Percentiles rank a stretch among this genome's conserved stretches.
These are phyloP conservation scores for Sparidentex hasta DNA, from an alignment of 2,797 vertebrate genomes.

Conservation along the genomic window DNA sequence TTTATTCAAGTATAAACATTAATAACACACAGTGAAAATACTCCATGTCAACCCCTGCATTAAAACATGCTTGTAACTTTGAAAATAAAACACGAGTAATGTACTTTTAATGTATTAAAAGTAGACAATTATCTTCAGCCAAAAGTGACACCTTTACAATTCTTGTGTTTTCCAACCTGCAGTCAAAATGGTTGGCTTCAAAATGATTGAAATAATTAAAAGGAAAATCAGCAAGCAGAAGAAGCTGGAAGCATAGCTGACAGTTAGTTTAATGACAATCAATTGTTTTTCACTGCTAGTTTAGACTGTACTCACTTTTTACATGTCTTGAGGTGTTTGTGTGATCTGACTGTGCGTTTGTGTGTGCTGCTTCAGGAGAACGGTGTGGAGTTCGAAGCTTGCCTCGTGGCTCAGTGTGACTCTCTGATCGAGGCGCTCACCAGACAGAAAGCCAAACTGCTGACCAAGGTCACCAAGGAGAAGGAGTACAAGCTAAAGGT, in stretches of 20 bases:
- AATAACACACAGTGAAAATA: too few relatives aligned
- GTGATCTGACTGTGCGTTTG: conserved; percentile 13
- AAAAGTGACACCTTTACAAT: not conserved
- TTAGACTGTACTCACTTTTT: too few relatives aligned
- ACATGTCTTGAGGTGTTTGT: not conserved
- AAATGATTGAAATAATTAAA: not conserved
- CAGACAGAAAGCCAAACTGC: conserved; percentile 96
- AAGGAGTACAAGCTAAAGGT: conserved; percentile 98
- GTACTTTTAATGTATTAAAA: too few relatives aligned
- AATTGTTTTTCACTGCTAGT: too few relatives aligned
- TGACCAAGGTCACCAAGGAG: conserved; percentile 98
- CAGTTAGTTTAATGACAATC: not conserved
- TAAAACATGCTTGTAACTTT: too few relatives aligned
- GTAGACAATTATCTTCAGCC: not conserved
- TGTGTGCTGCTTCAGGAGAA: conserved; percentile 89
- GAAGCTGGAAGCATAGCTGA: not conserved
- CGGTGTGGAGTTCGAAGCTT: conserved; percentile 96
- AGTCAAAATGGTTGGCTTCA: not conserved
- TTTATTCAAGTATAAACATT: not conserved
- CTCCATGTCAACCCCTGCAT: too few relatives aligned
- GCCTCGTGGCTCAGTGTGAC: conserved; percentile 97
- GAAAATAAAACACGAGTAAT: too few relatives aligned
- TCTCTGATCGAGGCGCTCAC: conserved; percentile 96
- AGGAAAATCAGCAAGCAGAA: not conserved
- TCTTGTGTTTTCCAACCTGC: not conserved